Base-by-base conservation (phyloP, 2,888 invertebrate species). In the Disparrhopalites patrizii region DNA sequence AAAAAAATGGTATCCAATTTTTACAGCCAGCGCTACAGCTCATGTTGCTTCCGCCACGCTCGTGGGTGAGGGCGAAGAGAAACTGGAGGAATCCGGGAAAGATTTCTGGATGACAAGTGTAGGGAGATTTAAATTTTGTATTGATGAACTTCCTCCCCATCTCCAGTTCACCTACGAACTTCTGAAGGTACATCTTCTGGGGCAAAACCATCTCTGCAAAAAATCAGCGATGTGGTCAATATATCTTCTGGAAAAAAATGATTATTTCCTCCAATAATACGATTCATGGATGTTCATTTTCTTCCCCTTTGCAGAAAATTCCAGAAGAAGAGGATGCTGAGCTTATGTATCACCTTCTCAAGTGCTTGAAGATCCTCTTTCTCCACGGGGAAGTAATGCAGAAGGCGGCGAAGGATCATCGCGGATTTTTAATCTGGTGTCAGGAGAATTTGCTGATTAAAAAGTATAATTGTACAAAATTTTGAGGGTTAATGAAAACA, bases 391-490 rank as follows among this genome's bases (percentile, higher is more conserved):
- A 98, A 78, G 92, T 94, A n/a, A 84, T 93, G 73, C 86, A 86
- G 18, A 88, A 87, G 77, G 90, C 91, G 0, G 86, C 93, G 0
- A 87, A 90, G 67, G 94, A 96, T 76, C 91, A 97, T 77, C 84
- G 90, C 74, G 91, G 93, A 62, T 91, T 95, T 80, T 89, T 97
- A 67, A 92, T 94, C 75, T 95, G 94, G 92, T 93, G 93, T 73
- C 95, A 99, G 79, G 94, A 96, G 80, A 95, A 95, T 79, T 82
- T 94, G 38, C 82, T 98, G 2, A 93, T 98, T 69, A 92, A 93
- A 78, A 93, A 91, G 93, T 93, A 80, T n/a, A n/a, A 52, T 52
- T 28, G 28, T 82, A 77, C 18, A n/a, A 47, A 47, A 8, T 27
- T 18, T 13, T 47, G 67, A 54, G 20, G 54, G 18, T 40, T 25